These are phyloP conservation scores for Serripes groenlandicus DNA, from an alignment of 2,888 invertebrate genomes.

Conservation along the genomic window DNA sequence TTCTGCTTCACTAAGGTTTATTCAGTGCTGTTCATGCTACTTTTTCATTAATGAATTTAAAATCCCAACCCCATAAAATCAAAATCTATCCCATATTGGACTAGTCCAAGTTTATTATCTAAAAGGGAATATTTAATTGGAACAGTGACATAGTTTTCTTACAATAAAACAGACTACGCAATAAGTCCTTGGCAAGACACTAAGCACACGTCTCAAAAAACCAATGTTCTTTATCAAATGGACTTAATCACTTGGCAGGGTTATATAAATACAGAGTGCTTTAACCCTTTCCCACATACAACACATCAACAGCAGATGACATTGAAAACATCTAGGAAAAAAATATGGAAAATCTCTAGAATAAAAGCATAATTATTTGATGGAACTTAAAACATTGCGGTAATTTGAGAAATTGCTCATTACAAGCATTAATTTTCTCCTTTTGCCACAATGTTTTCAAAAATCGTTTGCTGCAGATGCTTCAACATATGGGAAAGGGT, in stretches of 20 bases:
- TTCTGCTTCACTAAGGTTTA: too few relatives aligned
- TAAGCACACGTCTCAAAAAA: neutral
- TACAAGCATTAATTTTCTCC: neutral
- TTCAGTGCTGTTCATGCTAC: too few relatives aligned
- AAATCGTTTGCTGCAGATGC: neutral
- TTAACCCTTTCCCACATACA: neutral
- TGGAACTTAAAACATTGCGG: neutral
- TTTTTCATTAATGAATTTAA: too few relatives aligned
- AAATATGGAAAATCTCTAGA: neutral
- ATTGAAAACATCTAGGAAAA: neutral
- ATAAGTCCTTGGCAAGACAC: neutral
- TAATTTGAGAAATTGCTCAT: neutral
- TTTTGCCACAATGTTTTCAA: neutral
- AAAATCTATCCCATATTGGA: too few relatives aligned
- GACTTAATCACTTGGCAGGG: neutral
- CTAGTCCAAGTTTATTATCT: neutral
- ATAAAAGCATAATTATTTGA: neutral
- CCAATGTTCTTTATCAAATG: neutral
- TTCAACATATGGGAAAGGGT: neutral
- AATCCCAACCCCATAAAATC: too few relatives aligned
- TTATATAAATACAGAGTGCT: neutral
- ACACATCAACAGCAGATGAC: neutral
- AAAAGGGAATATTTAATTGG: neutral
- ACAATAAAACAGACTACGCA: slow-evolving; percentile 1
- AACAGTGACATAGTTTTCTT: neutral